Evolutionary conservation across 1,140 invertebrate genomes (phyloP), one percentile per base, ranked within the genome.

Genomic region (Trichonephila inaurata): DNA sequence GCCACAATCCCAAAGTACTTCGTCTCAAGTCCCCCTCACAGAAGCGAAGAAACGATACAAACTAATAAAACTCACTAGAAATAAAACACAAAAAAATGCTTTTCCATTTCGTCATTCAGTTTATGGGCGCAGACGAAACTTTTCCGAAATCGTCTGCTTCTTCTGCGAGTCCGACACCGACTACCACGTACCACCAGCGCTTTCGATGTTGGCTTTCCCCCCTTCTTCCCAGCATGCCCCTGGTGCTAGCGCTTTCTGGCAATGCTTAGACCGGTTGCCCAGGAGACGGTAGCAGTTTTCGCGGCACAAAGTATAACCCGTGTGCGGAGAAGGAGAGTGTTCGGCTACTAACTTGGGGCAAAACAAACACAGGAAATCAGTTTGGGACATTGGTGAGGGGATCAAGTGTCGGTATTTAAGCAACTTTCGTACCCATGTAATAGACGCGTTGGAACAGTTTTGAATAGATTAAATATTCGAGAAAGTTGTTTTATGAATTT

Each of bases 151-250:
- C 87, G 64, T 89, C 87, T 72, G 87, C 40, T 64, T 89, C 64
- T 89, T 89, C 64, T 19, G 64, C 62, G 33, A 69, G 87, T 89
- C 87, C 87, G 64, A 72, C 61, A 64, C 87, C 87, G 61, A 89
- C 87, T 89, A 89, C 87, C 87, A 89, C 87, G 87, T 89, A 89
- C 72, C 28, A 77, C 33, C 72, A 77, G 72, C 72, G 72, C 89
- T 51, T 44, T 10, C 64, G 64, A n/a, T 40, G 64, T 69, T 62
- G 33, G 18, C 61, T 24, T 58, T 58, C 69, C 62, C 72, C 66
- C 89, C 51, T 5, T 69, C 69, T 60, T 81, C 72, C 66, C 89
- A 8, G 40, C 72, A 90, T 81, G 89, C 89, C 89, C 89, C 66
- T 81, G 69, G 51, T 77, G 89, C 62, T 16, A 62, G 33, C 64